phyloP scores from a whole-genome alignment of 2,797 vertebrate genomes.

The Lithobates sylvaticus region DNA sequence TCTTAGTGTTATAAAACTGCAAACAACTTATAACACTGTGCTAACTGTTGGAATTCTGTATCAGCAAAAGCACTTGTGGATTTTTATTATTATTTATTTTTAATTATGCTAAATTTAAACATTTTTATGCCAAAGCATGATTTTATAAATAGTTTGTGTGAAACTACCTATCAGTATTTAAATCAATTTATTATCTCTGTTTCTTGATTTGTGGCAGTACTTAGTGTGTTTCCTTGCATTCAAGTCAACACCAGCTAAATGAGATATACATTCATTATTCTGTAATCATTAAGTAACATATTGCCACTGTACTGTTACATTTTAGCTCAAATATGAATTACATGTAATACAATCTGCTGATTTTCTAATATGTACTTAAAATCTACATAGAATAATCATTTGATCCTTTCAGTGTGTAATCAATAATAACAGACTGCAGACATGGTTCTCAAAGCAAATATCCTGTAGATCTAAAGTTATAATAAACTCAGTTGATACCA shows the following conservation, averaged over 20 bases:
- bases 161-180: too few species aligned
- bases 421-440: slow-evolving; percentile 14
- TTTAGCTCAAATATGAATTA: neutral
- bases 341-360: neutral
- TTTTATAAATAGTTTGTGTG: too few species aligned
- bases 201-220: too few species aligned
- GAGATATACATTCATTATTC: neutral
- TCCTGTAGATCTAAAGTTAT: slow-evolving; percentile 1
- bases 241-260: neutral
- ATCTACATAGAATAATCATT: neutral
- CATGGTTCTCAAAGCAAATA: slow-evolving; percentile 1
- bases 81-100: too few species aligned
- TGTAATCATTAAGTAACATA: neutral
- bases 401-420: slow-evolving; percentile 18
- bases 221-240: neutral
- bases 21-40: too few species aligned
- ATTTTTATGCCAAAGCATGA: too few species aligned
- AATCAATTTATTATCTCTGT: too few species aligned
- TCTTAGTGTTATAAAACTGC: too few species aligned
- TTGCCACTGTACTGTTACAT: neutral
- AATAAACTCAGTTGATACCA: slow-evolving; percentile 43
- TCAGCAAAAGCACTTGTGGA: too few species aligned
- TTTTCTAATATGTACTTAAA: neutral
- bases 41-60: too few species aligned
- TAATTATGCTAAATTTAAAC: too few species aligned